A percentile compares a stretch with the other conserved stretches of the same genome.
Evolutionary conservation across 2,797 vertebrate species (phyloP).

Genomic region (Caiman crocodilus): DNA sequence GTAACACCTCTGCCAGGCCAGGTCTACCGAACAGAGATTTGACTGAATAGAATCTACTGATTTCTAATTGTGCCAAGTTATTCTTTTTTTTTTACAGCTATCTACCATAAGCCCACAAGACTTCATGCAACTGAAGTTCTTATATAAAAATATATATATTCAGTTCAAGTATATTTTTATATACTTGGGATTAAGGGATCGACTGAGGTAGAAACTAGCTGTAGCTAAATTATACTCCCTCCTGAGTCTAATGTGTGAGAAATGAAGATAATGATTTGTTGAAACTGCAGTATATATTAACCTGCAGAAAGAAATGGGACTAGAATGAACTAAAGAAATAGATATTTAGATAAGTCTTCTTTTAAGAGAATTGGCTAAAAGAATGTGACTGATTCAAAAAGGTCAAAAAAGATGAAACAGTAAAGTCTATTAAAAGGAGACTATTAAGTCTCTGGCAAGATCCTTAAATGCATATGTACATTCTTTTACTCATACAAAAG

Average conservation of each 20-base stretch:
- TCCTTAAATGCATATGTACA: not conserved
- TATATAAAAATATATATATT: not conserved
- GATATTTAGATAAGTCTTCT: not conserved
- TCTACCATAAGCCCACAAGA: not conserved
- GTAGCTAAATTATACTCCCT: not conserved
- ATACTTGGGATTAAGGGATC: not conserved
- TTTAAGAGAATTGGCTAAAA: conserved; percentile 5
- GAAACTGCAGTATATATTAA: not conserved
- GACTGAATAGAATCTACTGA: too few species aligned
- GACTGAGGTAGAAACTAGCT: not conserved
- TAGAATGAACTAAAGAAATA: not conserved
- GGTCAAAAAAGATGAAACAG: not conserved
- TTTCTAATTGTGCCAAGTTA: not conserved
- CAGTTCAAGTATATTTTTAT: not conserved
- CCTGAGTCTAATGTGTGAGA: not conserved
- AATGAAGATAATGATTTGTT: not conserved
- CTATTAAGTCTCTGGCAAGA: not conserved
- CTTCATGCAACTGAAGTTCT: not conserved
- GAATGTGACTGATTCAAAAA: not conserved
- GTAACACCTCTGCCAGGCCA: conserved; percentile 23
- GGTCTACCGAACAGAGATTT: not conserved
- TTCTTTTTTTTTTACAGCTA: not conserved
- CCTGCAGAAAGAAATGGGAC: not conserved
- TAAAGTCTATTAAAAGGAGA: not conserved
- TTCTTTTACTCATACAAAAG: not conserved